A percentile compares a stretch with the other conserved stretches of the same genome.
phyloP scores from a whole-genome alignment of 2,888 invertebrate species.

The Eristalis arbustorum region DNA sequence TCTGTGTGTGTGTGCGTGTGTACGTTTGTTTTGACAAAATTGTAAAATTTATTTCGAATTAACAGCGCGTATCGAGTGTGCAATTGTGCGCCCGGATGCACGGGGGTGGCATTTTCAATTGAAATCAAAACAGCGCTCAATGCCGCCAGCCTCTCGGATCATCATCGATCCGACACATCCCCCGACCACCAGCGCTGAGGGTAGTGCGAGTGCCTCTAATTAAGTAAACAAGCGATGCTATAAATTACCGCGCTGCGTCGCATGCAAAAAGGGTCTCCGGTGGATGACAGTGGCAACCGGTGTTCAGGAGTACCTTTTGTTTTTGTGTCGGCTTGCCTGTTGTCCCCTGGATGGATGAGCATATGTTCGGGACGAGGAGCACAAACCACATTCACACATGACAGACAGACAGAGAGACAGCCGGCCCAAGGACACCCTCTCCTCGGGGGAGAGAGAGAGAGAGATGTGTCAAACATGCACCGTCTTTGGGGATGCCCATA shows the following conservation, averaged over 20 bases:
- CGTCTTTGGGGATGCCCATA: slow-evolving; percentile 30
- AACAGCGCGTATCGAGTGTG: slow-evolving; percentile 66
- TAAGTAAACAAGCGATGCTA: slow-evolving; percentile 48
- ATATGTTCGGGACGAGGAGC: slow-evolving; percentile 47
- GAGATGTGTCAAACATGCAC: slow-evolving; percentile 45
- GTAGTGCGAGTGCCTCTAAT: slow-evolving; percentile 36
- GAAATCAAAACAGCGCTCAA: slow-evolving; percentile 60
- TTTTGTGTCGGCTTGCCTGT: background rate
- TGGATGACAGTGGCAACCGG: slow-evolving; percentile 26
- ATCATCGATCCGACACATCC: slow-evolving; percentile 1
- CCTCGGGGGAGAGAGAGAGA: no score
- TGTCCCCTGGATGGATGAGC: slow-evolving; percentile 24
- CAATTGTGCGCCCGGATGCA: slow-evolving; percentile 41
- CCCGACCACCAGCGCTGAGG: background rate
- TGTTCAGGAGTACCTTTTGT: slow-evolving; percentile 9
- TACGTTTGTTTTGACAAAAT: slow-evolving; percentile 58
- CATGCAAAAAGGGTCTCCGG: background rate
- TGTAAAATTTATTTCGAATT: slow-evolving; percentile 70
- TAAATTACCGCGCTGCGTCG: slow-evolving; percentile 48
- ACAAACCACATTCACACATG: slow-evolving; percentile 64
- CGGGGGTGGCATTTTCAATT: slow-evolving; percentile 65
- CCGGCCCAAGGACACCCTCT: slow-evolving; percentile 40
- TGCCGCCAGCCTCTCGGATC: slow-evolving; percentile 10
- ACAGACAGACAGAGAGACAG: slow-evolving; percentile 31
- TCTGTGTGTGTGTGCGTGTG: no score